Percentiles rank a stretch among this genome's conserved stretches.
Conservation (phyloP, 2,113 vertebrate species). For the Cygnus atratus region DNA sequence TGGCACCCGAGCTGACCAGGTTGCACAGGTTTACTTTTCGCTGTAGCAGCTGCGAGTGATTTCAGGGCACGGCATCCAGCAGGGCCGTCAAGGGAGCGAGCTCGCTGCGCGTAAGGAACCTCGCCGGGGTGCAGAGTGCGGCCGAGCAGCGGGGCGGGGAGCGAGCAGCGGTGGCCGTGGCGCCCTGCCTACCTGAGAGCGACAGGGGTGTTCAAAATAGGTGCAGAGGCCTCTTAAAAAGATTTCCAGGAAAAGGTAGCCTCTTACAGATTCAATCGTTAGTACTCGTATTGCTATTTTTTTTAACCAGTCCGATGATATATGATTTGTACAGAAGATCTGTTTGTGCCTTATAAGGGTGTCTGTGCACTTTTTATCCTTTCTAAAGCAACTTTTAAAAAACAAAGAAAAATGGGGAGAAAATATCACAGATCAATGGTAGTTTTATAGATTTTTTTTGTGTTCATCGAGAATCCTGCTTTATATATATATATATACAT, state of each 20-base stretch:
- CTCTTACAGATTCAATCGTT: slow-evolving; percentile 57
- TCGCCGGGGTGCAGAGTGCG: not conserved
- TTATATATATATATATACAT: not conserved
- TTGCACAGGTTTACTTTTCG: not conserved
- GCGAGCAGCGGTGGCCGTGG: not conserved
- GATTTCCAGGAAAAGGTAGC: slow-evolving; percentile 47
- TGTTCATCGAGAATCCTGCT: slow-evolving; percentile 61
- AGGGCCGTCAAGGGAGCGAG: not conserved
- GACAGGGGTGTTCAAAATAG: slow-evolving; percentile 22
- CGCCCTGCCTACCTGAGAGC: not conserved
- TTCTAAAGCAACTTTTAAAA: slow-evolving; percentile 76
- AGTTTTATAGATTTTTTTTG: slow-evolving; percentile 69
- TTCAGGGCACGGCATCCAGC: slow-evolving; percentile 12
- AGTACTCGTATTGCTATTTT: slow-evolving; percentile 62
- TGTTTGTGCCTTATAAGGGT: slow-evolving; percentile 86
- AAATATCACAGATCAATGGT: slow-evolving; percentile 53
- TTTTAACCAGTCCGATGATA: slow-evolving; percentile 53
- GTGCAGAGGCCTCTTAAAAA: not conserved
- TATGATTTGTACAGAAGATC: slow-evolving; percentile 75
- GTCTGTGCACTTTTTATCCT: slow-evolving; percentile 85
- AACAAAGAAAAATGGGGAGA: slow-evolving; percentile 15
- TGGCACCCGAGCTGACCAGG: not conserved
- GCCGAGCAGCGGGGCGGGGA: not conserved
- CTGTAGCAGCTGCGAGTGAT: not conserved
- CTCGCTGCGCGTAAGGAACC: not conserved